Evolutionary conservation across 1,140 invertebrate genomes (phyloP), one percentile per base, ranked within the genome.

Genomic region (Linepithema humile): DNA sequence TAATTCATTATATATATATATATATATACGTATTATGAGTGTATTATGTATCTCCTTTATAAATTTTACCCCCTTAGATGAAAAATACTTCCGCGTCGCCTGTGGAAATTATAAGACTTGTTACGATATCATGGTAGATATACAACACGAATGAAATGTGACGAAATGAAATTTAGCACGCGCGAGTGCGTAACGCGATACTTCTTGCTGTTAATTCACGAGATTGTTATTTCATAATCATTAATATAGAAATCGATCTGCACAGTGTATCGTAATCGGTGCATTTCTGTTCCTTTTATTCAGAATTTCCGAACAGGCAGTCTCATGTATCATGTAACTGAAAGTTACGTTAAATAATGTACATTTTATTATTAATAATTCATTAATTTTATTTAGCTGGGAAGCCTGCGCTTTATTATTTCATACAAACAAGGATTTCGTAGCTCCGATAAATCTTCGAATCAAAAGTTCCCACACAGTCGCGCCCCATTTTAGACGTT

Each of bases 111-210:
- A 15, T 12, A 1, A 62, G 1, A 40, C 40, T 48, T 29, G 15
- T 74, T 15, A 35, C 10, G 3, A 53, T 12, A 0, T 43, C 12
- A 10, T 43, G 26, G 20, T n/a, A 2, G 12, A 35, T 26, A 57
- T 3, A 62, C 2, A 32, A 17, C 2, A n/a, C n/a, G 17, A 3
- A 53, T 53, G n/a, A 20, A 53, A 53, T 53, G 20, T 7, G 48
- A 50, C 48, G 48, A 67, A 64, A 62, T 78, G 62, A 29, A 83
- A 78, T 64, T 83, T 60, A 60, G 78, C 20, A 17, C 43, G 23
- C 17, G 26, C 10, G 48, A 20, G 6, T 20, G 17, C 3, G 5
- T 15, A 48, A 23, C 3, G 43, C 17, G 12, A 15, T 32, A 9
- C 29, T 10, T 17, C 29, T 48, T 62, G 0, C 32, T 10, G 23